Conservation (phyloP, 2,797 vertebrate genomes). For the Cynopterus sphinx region DNA sequence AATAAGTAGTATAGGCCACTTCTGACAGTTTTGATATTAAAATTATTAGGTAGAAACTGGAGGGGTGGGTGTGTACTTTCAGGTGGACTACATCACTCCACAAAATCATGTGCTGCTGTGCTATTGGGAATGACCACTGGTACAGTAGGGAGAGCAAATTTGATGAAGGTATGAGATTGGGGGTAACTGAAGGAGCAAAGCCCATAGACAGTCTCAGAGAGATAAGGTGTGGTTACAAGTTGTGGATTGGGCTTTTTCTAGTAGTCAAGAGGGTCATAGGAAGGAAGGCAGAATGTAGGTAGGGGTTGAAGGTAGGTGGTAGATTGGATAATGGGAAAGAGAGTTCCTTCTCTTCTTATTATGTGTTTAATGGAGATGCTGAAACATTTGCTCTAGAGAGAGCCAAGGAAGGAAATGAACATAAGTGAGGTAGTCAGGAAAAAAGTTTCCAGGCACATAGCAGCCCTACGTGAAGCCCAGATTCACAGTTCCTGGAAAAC, state of each 20-base stretch:
- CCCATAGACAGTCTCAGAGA: background rate
- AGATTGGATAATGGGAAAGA: background rate
- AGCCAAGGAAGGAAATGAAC: slow-evolving; percentile 58
- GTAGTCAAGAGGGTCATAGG: background rate
- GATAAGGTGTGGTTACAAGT: background rate
- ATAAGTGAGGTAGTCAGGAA: slow-evolving; percentile 21
- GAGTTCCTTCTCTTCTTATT: background rate
- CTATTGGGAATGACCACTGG: background rate
- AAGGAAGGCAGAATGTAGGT: background rate
- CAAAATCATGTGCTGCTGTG: background rate
- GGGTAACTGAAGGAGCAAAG: too few relatives aligned
- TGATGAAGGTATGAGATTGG: background rate
- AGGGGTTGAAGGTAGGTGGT: background rate
- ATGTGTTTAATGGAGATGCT: slow-evolving; percentile 37
- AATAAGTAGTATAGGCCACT: background rate
- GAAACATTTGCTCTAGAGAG: slow-evolving; percentile 31
- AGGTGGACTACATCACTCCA: fast-evolving
- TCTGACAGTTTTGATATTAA: background rate
- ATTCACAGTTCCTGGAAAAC: slow-evolving; percentile 58
- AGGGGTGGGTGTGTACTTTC: background rate
- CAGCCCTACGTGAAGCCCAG: slow-evolving; percentile 39
- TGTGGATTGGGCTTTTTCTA: background rate
- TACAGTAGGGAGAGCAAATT: background rate
- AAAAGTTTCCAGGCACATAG: slow-evolving; percentile 46
- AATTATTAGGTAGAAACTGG: too few relatives aligned